Base-by-base conservation (phyloP, 1,140 invertebrate species). In the Paramacrobiotus metropolitanus region DNA sequence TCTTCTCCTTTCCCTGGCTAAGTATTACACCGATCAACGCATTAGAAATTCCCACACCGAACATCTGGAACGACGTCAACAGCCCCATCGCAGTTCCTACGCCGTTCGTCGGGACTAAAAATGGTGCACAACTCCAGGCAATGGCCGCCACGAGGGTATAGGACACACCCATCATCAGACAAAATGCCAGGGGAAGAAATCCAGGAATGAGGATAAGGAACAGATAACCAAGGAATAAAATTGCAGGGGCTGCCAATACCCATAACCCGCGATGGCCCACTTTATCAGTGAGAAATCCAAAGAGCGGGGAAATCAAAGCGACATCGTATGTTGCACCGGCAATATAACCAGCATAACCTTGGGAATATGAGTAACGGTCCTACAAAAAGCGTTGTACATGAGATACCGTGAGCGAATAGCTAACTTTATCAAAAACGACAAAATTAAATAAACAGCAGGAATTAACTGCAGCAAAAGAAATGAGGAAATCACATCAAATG, bases 121-220 rank as follows among this genome's bases (percentile, higher is more conserved):
- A 55, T 4, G 48, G 48, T 24, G 48, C 48, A 55, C 48, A 55
- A 24, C 48, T 55, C 48, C 48, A 55, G 48, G 48, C 48, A 24
- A 55, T 55, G 15, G 48, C 48, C 24, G 48, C 48, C 4, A 55
- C 48, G 15, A 55, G 48, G 48, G 48, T 55, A 24, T 55, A 55
- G 4, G 15, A 15, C 24, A 55, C 15, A 15, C 48, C 48, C 48
- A 55, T 55, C 48, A 55, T 20, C 24, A 28, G 4, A 55, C 48
- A 55, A 24, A 55, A 55, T 24, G 28, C 15, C 24, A 55, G 4
- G 15, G 48, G 48, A 15, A 24, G 48, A 28, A 55, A 55, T 4
- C 15, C 15, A 15, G 48, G 48, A 20, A 55, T 55, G 15, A 24
- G 15, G 24, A 55, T 9, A 9, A 55, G 48, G 28, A 55, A 24